Conservation (phyloP, 1,140 invertebrate genomes). For the Leptestheria dahalacensis region DNA sequence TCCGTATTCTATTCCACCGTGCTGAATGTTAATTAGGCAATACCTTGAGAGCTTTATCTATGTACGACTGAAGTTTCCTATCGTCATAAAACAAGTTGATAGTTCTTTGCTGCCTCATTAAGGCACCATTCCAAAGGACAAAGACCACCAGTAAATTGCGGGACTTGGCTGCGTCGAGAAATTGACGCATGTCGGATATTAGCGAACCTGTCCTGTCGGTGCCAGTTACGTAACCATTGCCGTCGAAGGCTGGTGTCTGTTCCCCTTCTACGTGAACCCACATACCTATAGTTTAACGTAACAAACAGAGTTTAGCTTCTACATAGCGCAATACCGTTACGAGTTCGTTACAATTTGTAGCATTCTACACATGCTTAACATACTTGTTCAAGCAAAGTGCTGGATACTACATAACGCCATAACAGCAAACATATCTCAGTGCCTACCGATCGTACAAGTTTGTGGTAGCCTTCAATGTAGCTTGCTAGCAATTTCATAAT, state of each 20-base stretch:
- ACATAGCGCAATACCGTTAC: background rate
- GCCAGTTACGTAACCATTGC: conserved; percentile 18
- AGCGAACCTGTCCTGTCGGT: conserved; percentile 18
- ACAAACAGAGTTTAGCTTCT: conserved; percentile 1
- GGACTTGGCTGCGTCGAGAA: conserved; percentile 21
- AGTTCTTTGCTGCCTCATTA: conserved; percentile 23
- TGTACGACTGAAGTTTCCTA: conserved; percentile 28
- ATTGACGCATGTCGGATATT: conserved; percentile 17
- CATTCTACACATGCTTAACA: background rate
- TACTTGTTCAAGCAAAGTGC: background rate
- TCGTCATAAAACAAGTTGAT: conserved; percentile 27
- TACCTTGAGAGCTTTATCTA: conserved; percentile 27
- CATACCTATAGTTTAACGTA: conserved; percentile 23
- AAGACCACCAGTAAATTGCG: conserved; percentile 28
- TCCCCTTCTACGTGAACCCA: conserved; percentile 31
- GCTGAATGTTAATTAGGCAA: background rate
- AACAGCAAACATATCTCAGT: too few species aligned
- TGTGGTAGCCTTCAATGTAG: too few species aligned
- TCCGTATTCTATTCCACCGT: background rate
- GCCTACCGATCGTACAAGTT: too few species aligned
- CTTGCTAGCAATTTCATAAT: too few species aligned
- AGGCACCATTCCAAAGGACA: conserved; percentile 29
- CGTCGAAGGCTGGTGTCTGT: conserved; percentile 22
- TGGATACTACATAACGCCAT: background rate
- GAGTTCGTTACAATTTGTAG: background rate